Base-by-base conservation (phyloP, 2,888 invertebrate species). In the Ichneumon xanthorius region DNA sequence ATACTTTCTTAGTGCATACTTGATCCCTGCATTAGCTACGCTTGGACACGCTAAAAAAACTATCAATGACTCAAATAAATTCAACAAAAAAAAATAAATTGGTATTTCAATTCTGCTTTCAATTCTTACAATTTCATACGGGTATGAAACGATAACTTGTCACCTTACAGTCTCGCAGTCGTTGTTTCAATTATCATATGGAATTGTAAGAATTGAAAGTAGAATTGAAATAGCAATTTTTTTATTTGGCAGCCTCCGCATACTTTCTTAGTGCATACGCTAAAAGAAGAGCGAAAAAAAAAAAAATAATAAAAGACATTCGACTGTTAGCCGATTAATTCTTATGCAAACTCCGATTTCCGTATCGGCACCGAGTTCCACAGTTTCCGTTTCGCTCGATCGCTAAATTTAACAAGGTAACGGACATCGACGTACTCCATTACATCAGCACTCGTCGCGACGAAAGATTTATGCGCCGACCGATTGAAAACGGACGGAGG, bases 401-500 rank as follows among this genome's bases (percentile, higher is more conserved):
- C 30, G 26, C 16, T 61, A 6, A 61, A 61, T 16, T 33, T 30
- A 9, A 58, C 30, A 30, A 61, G 16, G 11, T 30, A 61, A 53
- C 50, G 50, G 50, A 19, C 16, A 26, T 26, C 45, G 7, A 50
- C 37, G 19, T 26, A 33, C 33, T 19, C 19, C 11, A 37, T 37
- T 53, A 11, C 53, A 33, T 37, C 0, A 6, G 33, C 30, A 33
- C 19, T 33, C 58, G 40, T 30, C 22, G 26, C 58, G 58, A 2
- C 16, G 22, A 45, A 73, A 75, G 77, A 82, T 84, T 87, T 86
- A 87, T 86, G 61, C 73, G 40, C 68, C 30, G 40, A 67, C 55
- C 84, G 88, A 89, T 90, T 90, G 88, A 89, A 90, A 90, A 89
- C 89, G 88, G 85, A 90, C 76, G 83, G 48, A 58, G 71, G 37